These are phyloP conservation scores for Lordiphosa fenestrarum DNA, from an alignment of 2,888 invertebrate species.

Conservation along the genomic window DNA sequence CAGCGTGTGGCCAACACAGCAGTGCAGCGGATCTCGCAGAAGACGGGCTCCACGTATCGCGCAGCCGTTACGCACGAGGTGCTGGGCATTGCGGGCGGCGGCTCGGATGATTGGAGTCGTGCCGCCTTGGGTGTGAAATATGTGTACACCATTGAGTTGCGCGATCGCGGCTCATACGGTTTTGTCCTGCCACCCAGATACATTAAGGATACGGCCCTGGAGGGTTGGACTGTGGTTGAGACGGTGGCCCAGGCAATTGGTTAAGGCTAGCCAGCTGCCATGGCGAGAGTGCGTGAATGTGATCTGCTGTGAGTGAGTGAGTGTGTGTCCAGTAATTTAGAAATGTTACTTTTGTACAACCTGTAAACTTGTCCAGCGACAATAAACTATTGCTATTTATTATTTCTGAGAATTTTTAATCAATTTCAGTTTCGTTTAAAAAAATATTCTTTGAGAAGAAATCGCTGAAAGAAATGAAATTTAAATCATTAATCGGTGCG, in stretches of 20 bases:
- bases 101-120: constrained; percentile 79
- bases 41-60: constrained; percentile 69
- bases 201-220: constrained; percentile 73
- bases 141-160: constrained; percentile 77
- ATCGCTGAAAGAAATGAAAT: too few relatives aligned
- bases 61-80: constrained; percentile 73
- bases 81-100: constrained; percentile 78
- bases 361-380: constrained; percentile 4
- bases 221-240: constrained; percentile 74
- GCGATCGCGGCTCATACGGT: constrained; percentile 76
- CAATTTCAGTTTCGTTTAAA: too few relatives aligned
- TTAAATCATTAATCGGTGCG: too few relatives aligned
- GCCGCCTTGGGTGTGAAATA: constrained; percentile 68
- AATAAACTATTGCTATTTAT: constrained; percentile 33
- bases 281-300: constrained; percentile 4
- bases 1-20: constrained; percentile 73
- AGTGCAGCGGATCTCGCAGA: constrained; percentile 66
- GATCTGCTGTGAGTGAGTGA: constrained; percentile 1
- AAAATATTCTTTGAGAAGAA: too few relatives aligned
- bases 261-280: constrained; percentile 8
- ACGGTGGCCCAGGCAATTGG: constrained; percentile 70
- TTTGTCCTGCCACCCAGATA: constrained; percentile 75
- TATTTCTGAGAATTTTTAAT: background rate
- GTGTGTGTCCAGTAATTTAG: constrained; percentile 24
- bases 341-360: constrained; percentile 37